Percentiles rank a stretch among this genome's conserved stretches.
Conservation (phyloP, 35 echinoderm and acorn worm species). For the Holothuria glaberrima region DNA sequence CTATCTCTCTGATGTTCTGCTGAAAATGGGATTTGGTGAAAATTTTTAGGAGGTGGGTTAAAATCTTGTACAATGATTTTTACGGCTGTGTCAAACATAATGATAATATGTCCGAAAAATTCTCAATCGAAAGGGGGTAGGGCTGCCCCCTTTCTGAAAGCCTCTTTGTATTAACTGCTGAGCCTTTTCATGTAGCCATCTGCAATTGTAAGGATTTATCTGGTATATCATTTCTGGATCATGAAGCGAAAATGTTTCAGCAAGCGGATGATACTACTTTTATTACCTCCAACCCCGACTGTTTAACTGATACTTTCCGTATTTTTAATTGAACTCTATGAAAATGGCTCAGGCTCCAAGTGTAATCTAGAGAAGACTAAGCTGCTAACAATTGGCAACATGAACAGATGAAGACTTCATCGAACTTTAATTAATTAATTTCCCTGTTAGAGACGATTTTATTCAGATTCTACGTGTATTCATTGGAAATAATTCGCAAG, state of each 20-base stretch:
- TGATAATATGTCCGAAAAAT: slow-evolving; percentile 29
- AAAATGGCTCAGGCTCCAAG: slow-evolving; percentile 16
- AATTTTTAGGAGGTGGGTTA: slow-evolving; percentile 56
- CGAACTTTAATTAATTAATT: not conserved
- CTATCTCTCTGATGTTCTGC: slow-evolving; percentile 48
- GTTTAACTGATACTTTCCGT: not conserved
- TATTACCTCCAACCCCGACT: not conserved
- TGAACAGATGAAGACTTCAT: not conserved
- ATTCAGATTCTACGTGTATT: slow-evolving; percentile 7
- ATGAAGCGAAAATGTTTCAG: slow-evolving; percentile 47
- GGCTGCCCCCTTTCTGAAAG: slow-evolving; percentile 57
- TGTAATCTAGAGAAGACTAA: slow-evolving; percentile 47
- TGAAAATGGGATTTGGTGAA: slow-evolving; percentile 56
- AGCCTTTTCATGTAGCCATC: slow-evolving; percentile 15
- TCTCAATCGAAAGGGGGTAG: slow-evolving; percentile 12
- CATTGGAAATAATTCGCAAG: not conserved
- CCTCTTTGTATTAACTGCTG: slow-evolving; percentile 42
- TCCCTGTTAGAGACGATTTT: not conserved
- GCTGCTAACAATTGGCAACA: not conserved
- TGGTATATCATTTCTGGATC: slow-evolving; percentile 9
- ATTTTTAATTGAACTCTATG: slow-evolving; percentile 26
- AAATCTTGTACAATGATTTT: slow-evolving; percentile 44
- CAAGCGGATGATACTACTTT: slow-evolving; percentile 63
- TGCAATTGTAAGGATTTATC: not conserved
- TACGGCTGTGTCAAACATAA: slow-evolving; percentile 37